A percentile compares a stretch with the other conserved stretches of the same genome.
Conservation (phyloP, 2,113 vertebrate species). For the Rissa tridactyla region DNA sequence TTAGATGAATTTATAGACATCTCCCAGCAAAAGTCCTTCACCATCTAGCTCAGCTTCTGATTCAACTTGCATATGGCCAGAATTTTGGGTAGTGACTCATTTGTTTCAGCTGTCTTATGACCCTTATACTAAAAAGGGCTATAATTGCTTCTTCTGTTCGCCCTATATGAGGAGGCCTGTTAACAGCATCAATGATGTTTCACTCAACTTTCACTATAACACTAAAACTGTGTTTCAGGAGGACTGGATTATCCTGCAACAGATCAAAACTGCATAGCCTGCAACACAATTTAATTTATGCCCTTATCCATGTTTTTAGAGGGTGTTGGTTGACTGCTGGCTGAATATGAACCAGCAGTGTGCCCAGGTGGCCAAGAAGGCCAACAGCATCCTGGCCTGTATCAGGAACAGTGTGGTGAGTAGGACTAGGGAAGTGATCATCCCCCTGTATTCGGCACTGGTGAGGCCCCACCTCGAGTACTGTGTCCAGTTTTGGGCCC, state of each 20-base stretch:
- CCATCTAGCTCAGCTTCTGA: background rate
- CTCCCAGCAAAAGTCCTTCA: background rate
- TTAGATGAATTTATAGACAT: background rate
- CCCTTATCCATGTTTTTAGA: background rate
- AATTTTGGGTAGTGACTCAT: background rate
- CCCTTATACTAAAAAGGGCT: background rate
- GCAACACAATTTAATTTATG: background rate
- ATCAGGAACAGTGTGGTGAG: too few relatives aligned
- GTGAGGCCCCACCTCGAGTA: too few relatives aligned
- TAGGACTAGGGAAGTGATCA: too few relatives aligned
- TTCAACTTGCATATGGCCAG: background rate
- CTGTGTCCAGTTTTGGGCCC: too few relatives aligned
- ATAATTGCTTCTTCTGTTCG: background rate
- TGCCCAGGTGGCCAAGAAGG: too few relatives aligned
- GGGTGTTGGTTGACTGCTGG: too few relatives aligned
- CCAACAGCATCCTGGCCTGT: too few relatives aligned
- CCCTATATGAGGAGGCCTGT: background rate
- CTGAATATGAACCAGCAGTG: too few relatives aligned
- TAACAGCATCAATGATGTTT: background rate
- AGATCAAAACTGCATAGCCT: background rate
- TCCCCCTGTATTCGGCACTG: too few relatives aligned
- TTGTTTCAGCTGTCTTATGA: background rate
- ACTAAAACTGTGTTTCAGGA: background rate
- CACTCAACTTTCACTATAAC: background rate
- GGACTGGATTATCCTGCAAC: background rate